Conservation (phyloP, 1,140 invertebrate species). For the Drosophila parabipectinata region DNA sequence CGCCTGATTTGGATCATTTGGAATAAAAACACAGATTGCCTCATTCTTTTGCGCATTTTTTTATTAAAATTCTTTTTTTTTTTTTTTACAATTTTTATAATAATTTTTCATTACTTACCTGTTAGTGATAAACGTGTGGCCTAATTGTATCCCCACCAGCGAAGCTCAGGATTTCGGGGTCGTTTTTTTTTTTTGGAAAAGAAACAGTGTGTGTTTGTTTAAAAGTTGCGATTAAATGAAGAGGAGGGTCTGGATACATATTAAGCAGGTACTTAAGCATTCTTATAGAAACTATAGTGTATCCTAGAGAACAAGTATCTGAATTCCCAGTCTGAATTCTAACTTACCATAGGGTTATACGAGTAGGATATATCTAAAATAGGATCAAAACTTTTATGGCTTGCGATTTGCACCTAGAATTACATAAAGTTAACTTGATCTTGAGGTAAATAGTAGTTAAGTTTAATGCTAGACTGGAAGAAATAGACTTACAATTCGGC, state of each 20-base stretch:
- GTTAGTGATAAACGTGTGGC: neutral
- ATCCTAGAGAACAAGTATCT: slow-evolving; percentile 21
- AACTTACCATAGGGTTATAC: slow-evolving; percentile 62
- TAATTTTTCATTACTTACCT: slow-evolving; percentile 12
- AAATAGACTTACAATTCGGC: slow-evolving; percentile 39
- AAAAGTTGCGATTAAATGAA: slow-evolving; percentile 37
- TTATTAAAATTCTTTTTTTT: neutral
- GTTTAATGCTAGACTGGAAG: slow-evolving; percentile 21
- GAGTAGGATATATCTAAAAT: slow-evolving; percentile 19
- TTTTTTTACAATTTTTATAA: neutral
- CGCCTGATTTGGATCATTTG: slow-evolving; percentile 9
- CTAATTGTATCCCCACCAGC: slow-evolving; percentile 2
- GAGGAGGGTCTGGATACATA: slow-evolving; percentile 16
- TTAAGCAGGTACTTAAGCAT: slow-evolving; percentile 52
- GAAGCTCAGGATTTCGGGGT: slow-evolving; percentile 21
- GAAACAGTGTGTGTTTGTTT: slow-evolving; percentile 46
- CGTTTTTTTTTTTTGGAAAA: slow-evolving; percentile 42
- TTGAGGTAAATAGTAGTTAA: slow-evolving; percentile 30
- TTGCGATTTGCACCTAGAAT: slow-evolving; percentile 33
- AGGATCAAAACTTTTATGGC: slow-evolving; percentile 10
- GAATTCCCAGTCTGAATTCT: slow-evolving; percentile 13
- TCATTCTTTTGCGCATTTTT: slow-evolving; percentile 3
- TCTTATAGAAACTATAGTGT: slow-evolving; percentile 35
- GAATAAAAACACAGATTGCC: slow-evolving; percentile 24
- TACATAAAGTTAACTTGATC: slow-evolving; percentile 48